Evolutionary conservation across 2,888 invertebrate genomes (phyloP), one percentile per base, ranked within the genome.

Genomic region (Xestobium rufovillosum): DNA sequence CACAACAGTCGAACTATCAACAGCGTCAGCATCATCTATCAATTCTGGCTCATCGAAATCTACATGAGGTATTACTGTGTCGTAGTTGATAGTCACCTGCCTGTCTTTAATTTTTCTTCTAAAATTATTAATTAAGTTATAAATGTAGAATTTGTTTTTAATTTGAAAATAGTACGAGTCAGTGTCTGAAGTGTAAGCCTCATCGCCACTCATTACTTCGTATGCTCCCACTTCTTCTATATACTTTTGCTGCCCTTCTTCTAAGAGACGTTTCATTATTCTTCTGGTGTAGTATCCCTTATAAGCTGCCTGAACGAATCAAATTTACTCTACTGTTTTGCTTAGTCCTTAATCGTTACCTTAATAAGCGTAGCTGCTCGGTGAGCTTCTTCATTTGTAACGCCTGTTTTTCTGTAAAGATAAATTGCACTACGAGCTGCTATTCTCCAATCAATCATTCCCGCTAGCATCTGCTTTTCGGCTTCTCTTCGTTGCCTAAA

Each of bases 281-380:
- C 54, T 51, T 17, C 65, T 48, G 0, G 65, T 63, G 37, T 65
- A 66, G 34, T 66, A 66, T 1, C 65, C 65, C 50, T 61, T 63
- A 36, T 66, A 66, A 8, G 66, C 65, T 14, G 63, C 56, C 55
- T 59, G 43, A 30, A 47, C 41, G 12, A 39, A 36, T 31, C 11
- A 25, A 33, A 29, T 30, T 14, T 8, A 27, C 13, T 23, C 3
- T 11, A 2, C 25, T 9, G 2, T 14, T 8, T 15, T 8, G 10
- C 4, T 17, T 8, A n/a, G 29, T 19, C 2, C n/a, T n/a, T n/a
- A n/a, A n/a, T n/a, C n/a, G n/a, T n/a, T 38, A 54, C 61, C 50
- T 66, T 63, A 23, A 66, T 66, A 12, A 66, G 39, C 6, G 60
- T 63, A 3, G 65, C 65, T 4, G 65, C 66, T 28, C 61, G 46